phyloP scores from a whole-genome alignment of 2,113 vertebrate genomes.

The Ophiodon elongatus region DNA sequence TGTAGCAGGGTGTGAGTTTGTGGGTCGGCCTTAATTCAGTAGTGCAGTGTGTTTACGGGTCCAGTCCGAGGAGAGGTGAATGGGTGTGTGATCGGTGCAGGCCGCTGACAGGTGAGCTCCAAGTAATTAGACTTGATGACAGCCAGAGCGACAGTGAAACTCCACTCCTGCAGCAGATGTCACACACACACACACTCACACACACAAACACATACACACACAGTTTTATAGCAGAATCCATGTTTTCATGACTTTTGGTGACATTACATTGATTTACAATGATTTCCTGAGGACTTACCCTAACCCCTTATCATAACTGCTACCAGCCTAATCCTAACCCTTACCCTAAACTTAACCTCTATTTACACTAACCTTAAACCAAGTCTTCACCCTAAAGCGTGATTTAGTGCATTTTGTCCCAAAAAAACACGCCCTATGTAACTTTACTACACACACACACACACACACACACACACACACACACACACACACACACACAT shows the following conservation, averaged over 20 bases:
- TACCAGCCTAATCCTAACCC: background rate
- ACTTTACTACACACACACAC: background rate
- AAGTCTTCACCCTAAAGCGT: background rate
- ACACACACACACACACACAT: background rate
- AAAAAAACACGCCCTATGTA: no score
- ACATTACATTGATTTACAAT: background rate
- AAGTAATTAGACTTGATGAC: slow-evolving; percentile 74
- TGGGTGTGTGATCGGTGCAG: slow-evolving; percentile 34
- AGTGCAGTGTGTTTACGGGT: background rate
- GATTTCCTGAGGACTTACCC: background rate
- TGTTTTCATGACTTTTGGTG: background rate
- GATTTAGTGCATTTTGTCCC: background rate
- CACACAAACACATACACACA: background rate
- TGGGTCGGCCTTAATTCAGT: background rate
- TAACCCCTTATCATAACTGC: background rate
- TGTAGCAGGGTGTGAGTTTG: background rate
- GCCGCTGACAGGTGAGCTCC: slow-evolving; percentile 60
- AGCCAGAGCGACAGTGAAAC: slow-evolving; percentile 45
- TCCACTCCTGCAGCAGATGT: slow-evolving; percentile 21
- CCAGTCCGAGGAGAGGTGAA: slow-evolving; percentile 29
- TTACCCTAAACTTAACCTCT: background rate
- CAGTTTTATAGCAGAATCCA: background rate
- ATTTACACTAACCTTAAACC: no score
- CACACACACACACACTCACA: background rate
- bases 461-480: background rate